These are phyloP conservation scores for Eulemur rubriventer DNA, from an alignment of 2,797 vertebrate species.

Conservation along the genomic window DNA sequence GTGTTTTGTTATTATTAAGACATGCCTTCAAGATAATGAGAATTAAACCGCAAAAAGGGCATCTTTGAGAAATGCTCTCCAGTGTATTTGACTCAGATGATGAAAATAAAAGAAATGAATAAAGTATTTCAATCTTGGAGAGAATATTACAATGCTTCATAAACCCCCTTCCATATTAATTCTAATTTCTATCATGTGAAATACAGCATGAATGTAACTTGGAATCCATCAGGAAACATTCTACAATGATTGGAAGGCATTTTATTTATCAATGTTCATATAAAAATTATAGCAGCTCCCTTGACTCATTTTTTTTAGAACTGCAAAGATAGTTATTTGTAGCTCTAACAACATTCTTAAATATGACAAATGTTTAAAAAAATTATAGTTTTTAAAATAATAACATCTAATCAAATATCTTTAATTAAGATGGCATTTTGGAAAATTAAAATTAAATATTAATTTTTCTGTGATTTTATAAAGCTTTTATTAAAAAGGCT, in stretches of 20 bases:
- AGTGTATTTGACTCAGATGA: conserved; percentile 11
- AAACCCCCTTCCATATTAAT: not conserved
- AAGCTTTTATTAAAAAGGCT: not conserved
- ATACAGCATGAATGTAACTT: not conserved
- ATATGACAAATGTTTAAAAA: not conserved
- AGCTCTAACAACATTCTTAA: not conserved
- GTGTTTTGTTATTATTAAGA: conserved; percentile 7
- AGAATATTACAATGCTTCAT: not conserved
- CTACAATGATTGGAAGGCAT: not conserved
- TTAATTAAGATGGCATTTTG: not conserved
- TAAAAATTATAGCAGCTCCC: not conserved
- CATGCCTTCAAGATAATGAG: conserved; percentile 29
- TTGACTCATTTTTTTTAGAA: not conserved
- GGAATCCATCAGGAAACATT: not conserved
- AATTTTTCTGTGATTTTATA: not conserved
- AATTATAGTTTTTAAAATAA: not conserved
- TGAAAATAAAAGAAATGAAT: conserved; percentile 24
- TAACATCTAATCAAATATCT: not conserved
- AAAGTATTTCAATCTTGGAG: not conserved
- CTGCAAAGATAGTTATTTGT: not conserved
- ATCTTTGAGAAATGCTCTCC: not conserved
- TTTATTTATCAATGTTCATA: not conserved
- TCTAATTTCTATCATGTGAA: not conserved
- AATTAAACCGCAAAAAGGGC: conserved; percentile 19
- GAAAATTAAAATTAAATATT: not conserved